Evolutionary conservation across 1,140 invertebrate genomes (phyloP).

Genomic region (Dinothrombium tinctorium): DNA sequence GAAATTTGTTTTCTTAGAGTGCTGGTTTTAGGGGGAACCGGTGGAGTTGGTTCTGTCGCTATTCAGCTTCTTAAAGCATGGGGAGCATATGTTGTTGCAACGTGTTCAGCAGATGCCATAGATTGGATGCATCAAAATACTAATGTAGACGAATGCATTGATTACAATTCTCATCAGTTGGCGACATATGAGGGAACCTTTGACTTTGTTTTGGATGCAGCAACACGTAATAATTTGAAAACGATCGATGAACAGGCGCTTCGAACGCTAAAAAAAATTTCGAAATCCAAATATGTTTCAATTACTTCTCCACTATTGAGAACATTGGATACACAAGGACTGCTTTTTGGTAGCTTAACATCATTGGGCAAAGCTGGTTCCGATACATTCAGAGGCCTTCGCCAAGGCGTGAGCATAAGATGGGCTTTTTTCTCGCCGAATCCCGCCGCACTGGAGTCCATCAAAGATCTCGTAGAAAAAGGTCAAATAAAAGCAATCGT

Average conservation of each 20-base stretch:
- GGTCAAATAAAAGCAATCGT: conserved; percentile 35
- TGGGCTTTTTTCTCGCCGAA: conserved; percentile 58
- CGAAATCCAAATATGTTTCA: conserved; percentile 52
- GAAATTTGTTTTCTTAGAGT: too few species aligned
- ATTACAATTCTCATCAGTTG: conserved; percentile 36
- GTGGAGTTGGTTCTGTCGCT: conserved; percentile 61
- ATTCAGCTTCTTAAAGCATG: conserved; percentile 57
- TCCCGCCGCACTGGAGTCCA: conserved; percentile 24
- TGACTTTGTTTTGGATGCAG: conserved; percentile 11
- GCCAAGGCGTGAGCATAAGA: conserved; percentile 33
- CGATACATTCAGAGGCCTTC: conserved; percentile 17
- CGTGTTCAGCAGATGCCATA: conserved; percentile 47
- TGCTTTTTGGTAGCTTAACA: conserved; percentile 24
- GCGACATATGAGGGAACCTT: conserved; percentile 22
- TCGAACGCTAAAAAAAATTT: conserved; percentile 32
- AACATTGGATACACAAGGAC: conserved; percentile 50
- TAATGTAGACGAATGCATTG: conserved; percentile 46
- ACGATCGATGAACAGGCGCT: conserved; percentile 24
- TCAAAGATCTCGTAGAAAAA: conserved; percentile 32
- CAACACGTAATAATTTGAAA: background rate
- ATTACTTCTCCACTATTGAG: conserved; percentile 52
- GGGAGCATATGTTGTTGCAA: conserved; percentile 41
- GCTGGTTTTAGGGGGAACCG: conserved; percentile 62
- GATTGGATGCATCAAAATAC: conserved; percentile 33
- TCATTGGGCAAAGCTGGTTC: conserved; percentile 17